Evolutionary conservation across 2,113 vertebrate species (phyloP), one percentile per base, ranked within the genome.

Genomic region (Eretmochelys imbricata): DNA sequence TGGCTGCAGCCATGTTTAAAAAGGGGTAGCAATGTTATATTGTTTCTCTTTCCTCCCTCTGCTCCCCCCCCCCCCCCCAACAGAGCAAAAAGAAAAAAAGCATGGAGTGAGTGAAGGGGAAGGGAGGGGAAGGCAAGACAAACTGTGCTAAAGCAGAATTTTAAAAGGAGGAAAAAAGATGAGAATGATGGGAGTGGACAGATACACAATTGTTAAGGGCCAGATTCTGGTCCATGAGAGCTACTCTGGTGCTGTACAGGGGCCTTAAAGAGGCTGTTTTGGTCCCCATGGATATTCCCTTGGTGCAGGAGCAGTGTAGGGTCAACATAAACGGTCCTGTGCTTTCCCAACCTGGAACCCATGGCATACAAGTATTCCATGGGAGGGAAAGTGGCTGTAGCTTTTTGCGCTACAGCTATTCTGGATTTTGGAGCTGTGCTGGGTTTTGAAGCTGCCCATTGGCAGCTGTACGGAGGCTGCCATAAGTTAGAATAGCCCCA

Each of bases 381-480:
- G 42, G 17, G 55, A 46, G 80, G 38, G 31, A 46, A 25, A 57
- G 2, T 24, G 8, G 24, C 1, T 5, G 5, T 29, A 72, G 20
- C 10, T 27, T 20, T 51, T 88, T 81, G n/a, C 12, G 14, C 48
- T 50, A 38, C 8, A 17, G 57, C 35, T 69, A n/a, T 46, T 65
- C 19, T 72, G 65, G 65, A 72, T 19, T 72, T 72, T 9, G 35
- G 65, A 38, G 65, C 38, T 17, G 38, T 46, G 42, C 19, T 42
- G 54, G 51, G 42, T 8, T 75, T 5, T 10, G 13, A 11, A 16
- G 0, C 24, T 94, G 49, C 35, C 3, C 3, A 2, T 20, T 14
- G 27, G 2, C 53, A 13, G 16, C 13, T 82, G 38, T 80, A 80
- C 10, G 2, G 29, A 8, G 51, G 22, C 62, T 0, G 0, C 62